Conservation (phyloP, 2,797 vertebrate genomes). For the Hemitrygon akajei region DNA sequence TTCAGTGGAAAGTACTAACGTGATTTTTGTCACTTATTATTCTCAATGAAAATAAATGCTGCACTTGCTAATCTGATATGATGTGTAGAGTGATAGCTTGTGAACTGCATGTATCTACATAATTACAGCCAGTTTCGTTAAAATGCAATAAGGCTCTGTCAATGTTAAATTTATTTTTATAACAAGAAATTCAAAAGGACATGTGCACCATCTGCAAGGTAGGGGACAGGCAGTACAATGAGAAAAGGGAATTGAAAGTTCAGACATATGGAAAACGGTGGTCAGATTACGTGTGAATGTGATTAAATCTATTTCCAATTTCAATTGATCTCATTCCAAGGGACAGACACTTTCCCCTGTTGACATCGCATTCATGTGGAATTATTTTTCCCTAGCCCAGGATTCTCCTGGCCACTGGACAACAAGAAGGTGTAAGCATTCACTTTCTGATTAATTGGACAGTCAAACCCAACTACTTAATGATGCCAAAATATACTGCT, state of each 20-base stretch:
- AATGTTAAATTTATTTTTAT: constrained; percentile 46
- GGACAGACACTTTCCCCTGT: background rate
- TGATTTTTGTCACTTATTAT: constrained; percentile 33
- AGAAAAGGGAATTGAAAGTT: constrained; percentile 47
- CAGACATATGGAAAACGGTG: constrained; percentile 41
- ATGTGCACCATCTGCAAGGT: constrained; percentile 45
- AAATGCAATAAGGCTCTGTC: constrained; percentile 54
- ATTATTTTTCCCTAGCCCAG: background rate
- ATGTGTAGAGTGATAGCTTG: constrained; percentile 36
- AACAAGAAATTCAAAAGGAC: constrained; percentile 48
- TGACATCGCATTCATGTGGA: background rate
- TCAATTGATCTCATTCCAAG: constrained; percentile 48
- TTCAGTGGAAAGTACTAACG: constrained; percentile 38
- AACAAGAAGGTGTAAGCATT: too few species aligned
- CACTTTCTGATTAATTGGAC: background rate
- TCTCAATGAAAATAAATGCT: constrained; percentile 34
- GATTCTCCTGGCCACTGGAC: background rate
- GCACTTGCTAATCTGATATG: constrained; percentile 43
- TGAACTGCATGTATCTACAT: constrained; percentile 40
- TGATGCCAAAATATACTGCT: background rate
- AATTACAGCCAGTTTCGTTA: constrained; percentile 48
- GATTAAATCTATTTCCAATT: constrained; percentile 50
- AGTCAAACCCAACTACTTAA: background rate
- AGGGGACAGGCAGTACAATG: constrained; percentile 47
- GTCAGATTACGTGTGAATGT: constrained; percentile 50